Percentiles rank a stretch among this genome's conserved stretches.
phyloP scores from a whole-genome alignment of 1,140 invertebrate species.

The Sycobia sp. region DNA sequence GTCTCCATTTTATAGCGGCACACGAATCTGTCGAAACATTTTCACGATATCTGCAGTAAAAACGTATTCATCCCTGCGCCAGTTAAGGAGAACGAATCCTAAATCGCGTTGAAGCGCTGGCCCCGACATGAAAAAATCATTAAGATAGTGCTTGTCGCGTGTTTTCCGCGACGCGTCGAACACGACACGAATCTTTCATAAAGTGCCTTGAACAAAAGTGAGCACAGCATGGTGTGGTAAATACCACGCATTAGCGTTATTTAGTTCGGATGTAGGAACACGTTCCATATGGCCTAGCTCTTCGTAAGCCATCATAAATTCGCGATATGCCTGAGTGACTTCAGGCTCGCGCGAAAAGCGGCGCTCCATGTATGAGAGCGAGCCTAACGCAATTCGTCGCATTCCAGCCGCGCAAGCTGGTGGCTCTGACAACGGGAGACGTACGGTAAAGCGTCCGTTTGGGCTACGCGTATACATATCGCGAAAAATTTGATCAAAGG shows the following conservation, averaged over 20 bases:
- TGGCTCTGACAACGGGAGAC: neutral
- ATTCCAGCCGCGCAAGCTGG: neutral
- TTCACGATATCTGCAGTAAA: constrained; percentile 37
- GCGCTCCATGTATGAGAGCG: neutral
- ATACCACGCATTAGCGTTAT: constrained; percentile 16
- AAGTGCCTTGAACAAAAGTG: constrained; percentile 26
- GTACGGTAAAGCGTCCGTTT: no score
- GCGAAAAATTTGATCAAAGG: no score
- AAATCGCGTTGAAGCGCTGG: no score
- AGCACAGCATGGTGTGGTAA: constrained; percentile 25
- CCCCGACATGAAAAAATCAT: no score
- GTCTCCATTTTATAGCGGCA: constrained; percentile 32
- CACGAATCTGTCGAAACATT: no score
- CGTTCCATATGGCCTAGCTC: constrained; percentile 40
- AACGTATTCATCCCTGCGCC: constrained; percentile 33
- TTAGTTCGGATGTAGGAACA: constrained; percentile 6
- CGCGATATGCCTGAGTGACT: constrained; percentile 33
- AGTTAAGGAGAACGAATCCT: constrained; percentile 1
- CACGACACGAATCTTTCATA: no score
- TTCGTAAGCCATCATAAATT: constrained; percentile 42
- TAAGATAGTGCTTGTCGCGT: no score
- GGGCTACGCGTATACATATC: no score
- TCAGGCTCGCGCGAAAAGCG: constrained; percentile 14
- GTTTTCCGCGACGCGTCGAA: no score
- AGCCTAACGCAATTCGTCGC: neutral